These are phyloP conservation scores for Chymomyza costata DNA, from an alignment of 1,140 invertebrate genomes.

Conservation along the genomic window DNA sequence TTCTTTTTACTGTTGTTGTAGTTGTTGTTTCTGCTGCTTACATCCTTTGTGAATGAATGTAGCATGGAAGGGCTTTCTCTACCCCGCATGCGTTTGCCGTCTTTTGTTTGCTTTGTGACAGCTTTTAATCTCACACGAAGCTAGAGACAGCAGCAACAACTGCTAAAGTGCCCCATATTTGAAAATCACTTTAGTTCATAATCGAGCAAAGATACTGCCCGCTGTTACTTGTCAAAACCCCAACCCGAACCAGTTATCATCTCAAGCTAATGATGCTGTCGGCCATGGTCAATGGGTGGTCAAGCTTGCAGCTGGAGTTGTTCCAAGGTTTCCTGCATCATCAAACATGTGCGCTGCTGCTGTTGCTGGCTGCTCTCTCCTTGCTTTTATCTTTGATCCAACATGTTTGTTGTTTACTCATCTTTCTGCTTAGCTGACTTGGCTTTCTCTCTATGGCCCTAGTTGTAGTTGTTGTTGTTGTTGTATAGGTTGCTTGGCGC, in stretches of 20 bases:
- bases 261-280: no score
- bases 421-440: conserved; percentile 38
- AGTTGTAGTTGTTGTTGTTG: conserved; percentile 33
- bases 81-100: conserved; percentile 46
- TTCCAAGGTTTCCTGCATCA: no score
- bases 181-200: conserved; percentile 69
- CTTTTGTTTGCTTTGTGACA: conserved; percentile 67
- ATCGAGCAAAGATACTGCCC: no score
- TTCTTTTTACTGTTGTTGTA: conserved; percentile 10
- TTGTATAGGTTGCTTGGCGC: conserved; percentile 71
- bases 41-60: conserved; percentile 53
- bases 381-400: no score
- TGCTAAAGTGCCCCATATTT: conserved; percentile 60
- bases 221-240: no score
- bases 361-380: no score
- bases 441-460: conserved; percentile 38
- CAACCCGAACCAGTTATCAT: no score
- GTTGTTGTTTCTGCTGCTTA: conserved; percentile 22
- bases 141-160: conserved; percentile 25
- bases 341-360: no score
- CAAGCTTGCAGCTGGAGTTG: no score
- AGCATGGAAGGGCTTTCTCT: not conserved
- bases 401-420: no score
- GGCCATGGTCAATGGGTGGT: no score
- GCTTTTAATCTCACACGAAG: conserved; percentile 69